phyloP scores from a whole-genome alignment of 1,140 invertebrate genomes.

The Holotrichia oblita region DNA sequence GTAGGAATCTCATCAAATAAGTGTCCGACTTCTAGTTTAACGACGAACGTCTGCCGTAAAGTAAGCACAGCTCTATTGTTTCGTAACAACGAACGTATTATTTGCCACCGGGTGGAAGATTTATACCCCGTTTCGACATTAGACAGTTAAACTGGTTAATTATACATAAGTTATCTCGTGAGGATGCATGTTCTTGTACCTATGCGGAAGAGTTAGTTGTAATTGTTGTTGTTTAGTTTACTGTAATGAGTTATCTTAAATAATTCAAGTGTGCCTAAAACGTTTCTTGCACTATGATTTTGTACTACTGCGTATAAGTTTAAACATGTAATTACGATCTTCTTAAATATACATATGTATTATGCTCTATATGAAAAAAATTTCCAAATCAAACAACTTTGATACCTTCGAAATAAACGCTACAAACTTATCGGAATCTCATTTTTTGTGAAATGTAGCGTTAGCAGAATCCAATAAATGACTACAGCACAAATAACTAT shows the following conservation, averaged over 20 bases:
- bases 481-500: too few species aligned
- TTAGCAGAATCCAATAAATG: too few species aligned
- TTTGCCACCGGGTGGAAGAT: background rate
- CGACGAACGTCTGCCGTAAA: background rate
- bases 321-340: too few species aligned
- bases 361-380: too few species aligned
- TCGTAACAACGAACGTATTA: background rate
- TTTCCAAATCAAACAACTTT: background rate
- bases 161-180: background rate
- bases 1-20: background rate
- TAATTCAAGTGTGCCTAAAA: too few species aligned
- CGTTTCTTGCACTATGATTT: too few species aligned
- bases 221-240: background rate
- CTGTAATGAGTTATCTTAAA: background rate
- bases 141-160: constrained; percentile 8
- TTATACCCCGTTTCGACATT: background rate
- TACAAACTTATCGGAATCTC: too few species aligned
- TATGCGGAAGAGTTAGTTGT: background rate
- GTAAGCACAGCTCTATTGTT: background rate
- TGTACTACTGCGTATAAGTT: too few species aligned
- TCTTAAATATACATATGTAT: too few species aligned
- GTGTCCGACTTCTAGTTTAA: background rate
- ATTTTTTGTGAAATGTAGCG: too few species aligned
- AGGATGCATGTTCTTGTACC: background rate
- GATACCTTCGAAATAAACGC: background rate